Percentiles rank a stretch among this genome's conserved stretches.
Conservation (phyloP, 2,888 invertebrate genomes). For the Nomada fucata region DNA sequence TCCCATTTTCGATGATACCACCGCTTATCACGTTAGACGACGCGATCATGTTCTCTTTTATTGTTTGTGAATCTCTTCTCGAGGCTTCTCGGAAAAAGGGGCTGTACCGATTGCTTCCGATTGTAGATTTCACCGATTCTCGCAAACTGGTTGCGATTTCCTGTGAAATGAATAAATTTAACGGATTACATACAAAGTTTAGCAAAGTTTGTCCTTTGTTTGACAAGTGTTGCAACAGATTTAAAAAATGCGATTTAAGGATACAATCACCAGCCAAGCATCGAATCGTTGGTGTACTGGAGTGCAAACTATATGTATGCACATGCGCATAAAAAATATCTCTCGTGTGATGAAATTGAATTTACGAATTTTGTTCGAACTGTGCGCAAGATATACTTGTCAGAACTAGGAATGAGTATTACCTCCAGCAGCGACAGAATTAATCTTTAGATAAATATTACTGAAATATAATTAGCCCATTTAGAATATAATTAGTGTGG, state of each 20-base stretch:
- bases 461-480: slow-evolving; percentile 49
- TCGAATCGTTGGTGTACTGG: background rate
- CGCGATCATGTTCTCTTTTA: background rate
- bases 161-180: background rate
- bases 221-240: background rate
- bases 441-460: slow-evolving; percentile 55
- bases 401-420: slow-evolving; percentile 1
- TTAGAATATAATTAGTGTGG: slow-evolving; percentile 38
- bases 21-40: background rate
- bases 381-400: slow-evolving; percentile 32
- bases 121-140: background rate
- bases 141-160: background rate
- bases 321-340: background rate
- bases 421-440: slow-evolving; percentile 10
- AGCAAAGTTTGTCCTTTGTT: background rate
- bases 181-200: background rate
- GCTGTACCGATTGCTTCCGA: slow-evolving; percentile 1
- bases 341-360: slow-evolving; percentile 46
- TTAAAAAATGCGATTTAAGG: background rate
- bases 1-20: slow-evolving; percentile 28
- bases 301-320: background rate
- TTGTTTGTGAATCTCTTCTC: background rate
- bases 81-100: slow-evolving; percentile 2
- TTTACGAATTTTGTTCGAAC: slow-evolving; percentile 40
- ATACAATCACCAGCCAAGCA: background rate